These are phyloP conservation scores for Oreochromis aureus DNA, from an alignment of 2,113 vertebrate species.

Conservation along the genomic window DNA sequence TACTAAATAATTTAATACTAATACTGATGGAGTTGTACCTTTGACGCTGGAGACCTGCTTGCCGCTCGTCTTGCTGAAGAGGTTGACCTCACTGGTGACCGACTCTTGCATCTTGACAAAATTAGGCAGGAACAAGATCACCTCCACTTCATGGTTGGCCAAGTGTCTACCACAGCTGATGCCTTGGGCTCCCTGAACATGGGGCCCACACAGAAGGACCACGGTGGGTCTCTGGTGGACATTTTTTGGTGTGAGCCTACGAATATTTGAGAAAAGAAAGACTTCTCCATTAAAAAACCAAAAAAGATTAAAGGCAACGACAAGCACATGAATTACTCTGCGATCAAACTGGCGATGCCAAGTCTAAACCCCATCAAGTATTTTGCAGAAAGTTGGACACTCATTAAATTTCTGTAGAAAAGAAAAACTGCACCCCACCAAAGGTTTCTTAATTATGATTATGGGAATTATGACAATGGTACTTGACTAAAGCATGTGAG, in stretches of 20 bases:
- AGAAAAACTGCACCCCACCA: neutral
- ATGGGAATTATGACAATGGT: neutral
- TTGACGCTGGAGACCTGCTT: slow-evolving; percentile 85
- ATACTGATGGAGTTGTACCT: slow-evolving; percentile 62
- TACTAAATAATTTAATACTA: neutral
- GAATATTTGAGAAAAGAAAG: neutral
- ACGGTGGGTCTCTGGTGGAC: slow-evolving; percentile 90
- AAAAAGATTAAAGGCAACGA: neutral
- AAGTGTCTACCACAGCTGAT: slow-evolving; percentile 89
- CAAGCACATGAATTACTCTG: neutral
- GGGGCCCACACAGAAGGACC: slow-evolving; percentile 86
- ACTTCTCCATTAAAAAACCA: neutral
- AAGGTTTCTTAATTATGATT: neutral
- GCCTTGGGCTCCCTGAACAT: slow-evolving; percentile 90
- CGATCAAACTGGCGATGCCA: neutral
- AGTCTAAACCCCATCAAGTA: neutral
- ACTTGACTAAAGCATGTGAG: fast-evolving
- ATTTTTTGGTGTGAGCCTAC: slow-evolving; percentile 90
- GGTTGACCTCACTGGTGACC: slow-evolving; percentile 83
- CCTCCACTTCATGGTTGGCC: slow-evolving; percentile 89
- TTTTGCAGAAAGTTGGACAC: neutral
- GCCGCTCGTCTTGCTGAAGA: slow-evolving; percentile 83
- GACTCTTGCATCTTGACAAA: slow-evolving; percentile 91
- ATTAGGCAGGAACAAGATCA: slow-evolving; percentile 89
- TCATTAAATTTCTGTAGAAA: neutral